These are phyloP conservation scores for Nylanderia fulva DNA, from an alignment of 1,140 invertebrate species.

Conservation along the genomic window DNA sequence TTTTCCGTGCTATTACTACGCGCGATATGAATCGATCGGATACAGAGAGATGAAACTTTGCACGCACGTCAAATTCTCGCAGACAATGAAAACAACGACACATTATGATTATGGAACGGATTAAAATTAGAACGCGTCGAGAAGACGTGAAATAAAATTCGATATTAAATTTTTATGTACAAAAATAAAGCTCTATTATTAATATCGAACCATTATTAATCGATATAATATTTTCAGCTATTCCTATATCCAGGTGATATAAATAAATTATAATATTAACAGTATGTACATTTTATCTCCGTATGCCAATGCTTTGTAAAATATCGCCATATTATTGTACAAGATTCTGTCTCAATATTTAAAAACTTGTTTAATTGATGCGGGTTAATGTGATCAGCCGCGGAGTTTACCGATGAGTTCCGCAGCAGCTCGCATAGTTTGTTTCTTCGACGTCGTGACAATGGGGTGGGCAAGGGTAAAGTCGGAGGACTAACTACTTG, in stretches of 20 bases:
- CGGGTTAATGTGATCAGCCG: conserved; percentile 3
- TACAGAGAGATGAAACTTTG: conserved; percentile 48
- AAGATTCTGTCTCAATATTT: background rate
- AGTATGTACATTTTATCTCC: background rate
- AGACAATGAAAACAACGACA: conserved; percentile 54
- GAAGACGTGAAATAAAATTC: conserved; percentile 5
- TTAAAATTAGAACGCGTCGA: conserved; percentile 26
- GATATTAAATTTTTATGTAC: conserved; percentile 27
- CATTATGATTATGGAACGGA: conserved; percentile 25
- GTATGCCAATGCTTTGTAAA: background rate
- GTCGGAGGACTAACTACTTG: conserved; percentile 78
- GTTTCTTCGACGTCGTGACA: conserved; percentile 65
- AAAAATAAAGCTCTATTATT: background rate
- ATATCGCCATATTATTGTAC: background rate
- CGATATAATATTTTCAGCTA: background rate
- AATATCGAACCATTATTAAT: conserved; percentile 2
- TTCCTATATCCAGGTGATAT: background rate
- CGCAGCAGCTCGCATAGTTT: conserved; percentile 50
- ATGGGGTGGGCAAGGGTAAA: conserved; percentile 60
- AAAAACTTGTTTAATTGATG: background rate
- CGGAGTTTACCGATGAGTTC: conserved; percentile 26
- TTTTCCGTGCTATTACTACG: conserved; percentile 72
- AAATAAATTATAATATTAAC: background rate
- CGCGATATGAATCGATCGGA: conserved; percentile 69
- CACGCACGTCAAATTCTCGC: conserved; percentile 52